Evolutionary conservation across 2,797 vertebrate species (phyloP).

Genomic region (Pantherophis alleghaniensis): DNA sequence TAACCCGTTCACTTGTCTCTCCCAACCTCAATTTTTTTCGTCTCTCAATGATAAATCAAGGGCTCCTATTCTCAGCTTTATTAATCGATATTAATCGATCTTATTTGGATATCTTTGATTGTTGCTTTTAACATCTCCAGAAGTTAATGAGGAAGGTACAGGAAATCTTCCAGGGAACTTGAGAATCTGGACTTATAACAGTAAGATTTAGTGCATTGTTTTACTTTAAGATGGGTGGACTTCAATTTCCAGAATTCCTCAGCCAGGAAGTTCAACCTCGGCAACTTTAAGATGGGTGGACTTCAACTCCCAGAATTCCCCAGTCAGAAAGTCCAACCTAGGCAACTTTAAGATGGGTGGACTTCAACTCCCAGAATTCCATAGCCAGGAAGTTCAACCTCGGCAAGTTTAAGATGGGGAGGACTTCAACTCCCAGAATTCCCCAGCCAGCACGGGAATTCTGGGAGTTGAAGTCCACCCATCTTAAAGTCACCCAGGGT

Average conservation of each 20-base stretch:
- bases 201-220: not conserved
- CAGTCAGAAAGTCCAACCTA: not conserved
- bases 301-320: too few relatives aligned
- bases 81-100: not conserved
- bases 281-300: not conserved
- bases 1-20: not conserved
- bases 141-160: not conserved
- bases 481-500: not conserved
- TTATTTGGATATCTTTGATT: not conserved
- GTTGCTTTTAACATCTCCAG: not conserved
- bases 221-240: not conserved
- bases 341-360: not conserved
- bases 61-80: not conserved
- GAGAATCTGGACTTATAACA: too few relatives aligned
- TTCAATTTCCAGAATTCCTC: too few relatives aligned
- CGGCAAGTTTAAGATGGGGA: fast-evolving
- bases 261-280: not conserved
- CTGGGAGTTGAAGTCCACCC: not conserved
- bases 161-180: not conserved
- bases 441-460: too few relatives aligned
- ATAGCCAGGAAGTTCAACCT: not conserved
- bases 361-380: too few relatives aligned
- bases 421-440: too few relatives aligned
- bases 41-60: not conserved
- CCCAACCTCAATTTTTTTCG: not conserved